phyloP scores from a whole-genome alignment of 1,140 invertebrate genomes.

The Sitobion miscanthi region DNA sequence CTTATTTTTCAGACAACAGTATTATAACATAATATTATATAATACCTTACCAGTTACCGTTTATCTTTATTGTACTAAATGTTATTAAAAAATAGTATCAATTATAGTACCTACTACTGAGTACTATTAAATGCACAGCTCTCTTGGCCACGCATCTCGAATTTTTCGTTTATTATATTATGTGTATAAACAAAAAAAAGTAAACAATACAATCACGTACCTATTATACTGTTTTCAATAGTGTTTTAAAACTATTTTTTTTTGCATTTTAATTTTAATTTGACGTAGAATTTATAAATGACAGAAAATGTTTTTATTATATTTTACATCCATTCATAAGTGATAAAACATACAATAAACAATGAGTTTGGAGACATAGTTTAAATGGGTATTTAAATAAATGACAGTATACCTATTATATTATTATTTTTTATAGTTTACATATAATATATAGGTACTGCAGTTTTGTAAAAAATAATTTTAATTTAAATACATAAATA shows the following conservation, averaged over 20 bases:
- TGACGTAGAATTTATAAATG: neutral
- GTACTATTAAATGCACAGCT: neutral
- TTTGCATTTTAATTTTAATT: neutral
- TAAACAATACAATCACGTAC: neutral
- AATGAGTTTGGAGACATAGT: neutral
- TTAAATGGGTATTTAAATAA: neutral
- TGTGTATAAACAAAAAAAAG: neutral
- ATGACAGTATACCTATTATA: neutral
- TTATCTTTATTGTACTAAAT: neutral
- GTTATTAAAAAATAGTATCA: neutral
- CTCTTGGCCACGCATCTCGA: neutral
- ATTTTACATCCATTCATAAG: neutral
- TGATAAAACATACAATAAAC: neutral
- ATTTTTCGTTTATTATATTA: neutral
- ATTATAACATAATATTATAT: neutral
- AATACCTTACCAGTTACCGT: neutral
- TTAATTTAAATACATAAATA: neutral
- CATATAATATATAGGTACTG: neutral
- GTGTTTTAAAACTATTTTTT: neutral
- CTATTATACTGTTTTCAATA: neutral
- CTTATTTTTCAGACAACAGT: neutral
- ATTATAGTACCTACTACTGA: neutral
- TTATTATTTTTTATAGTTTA: neutral
- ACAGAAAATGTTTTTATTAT: neutral
- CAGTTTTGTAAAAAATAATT: too few relatives aligned